Percentiles rank a stretch among this genome's conserved stretches.
Conservation (phyloP, 2,113 vertebrate genomes). For the Nasalis larvatus region DNA sequence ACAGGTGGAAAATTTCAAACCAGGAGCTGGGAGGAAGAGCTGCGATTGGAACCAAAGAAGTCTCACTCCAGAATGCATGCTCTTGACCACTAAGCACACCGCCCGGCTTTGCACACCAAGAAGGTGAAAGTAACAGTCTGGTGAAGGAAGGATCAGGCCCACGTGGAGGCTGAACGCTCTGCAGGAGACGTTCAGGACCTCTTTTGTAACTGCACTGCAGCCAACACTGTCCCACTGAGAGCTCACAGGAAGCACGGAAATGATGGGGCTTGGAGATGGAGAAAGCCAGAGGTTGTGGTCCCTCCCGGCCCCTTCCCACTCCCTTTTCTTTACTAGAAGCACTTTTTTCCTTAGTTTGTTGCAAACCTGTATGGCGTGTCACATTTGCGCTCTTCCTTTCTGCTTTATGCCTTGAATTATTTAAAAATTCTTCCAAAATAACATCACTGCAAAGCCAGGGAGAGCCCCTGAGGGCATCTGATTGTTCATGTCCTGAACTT, state of each 20-base stretch:
- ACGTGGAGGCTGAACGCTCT: background rate
- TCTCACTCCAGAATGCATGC: background rate
- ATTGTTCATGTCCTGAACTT: background rate
- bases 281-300: background rate
- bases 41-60: background rate
- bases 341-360: background rate
- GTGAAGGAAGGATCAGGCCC: rapidly evolving
- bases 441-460: background rate
- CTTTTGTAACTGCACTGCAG: background rate
- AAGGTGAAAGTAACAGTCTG: background rate
- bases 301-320: background rate
- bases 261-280: background rate
- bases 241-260: background rate
- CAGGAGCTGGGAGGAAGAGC: background rate
- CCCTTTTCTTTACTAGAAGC: background rate
- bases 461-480: background rate
- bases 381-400: background rate
- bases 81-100: background rate
- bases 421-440: background rate
- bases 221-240: background rate
- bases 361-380: background rate
- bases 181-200: background rate
- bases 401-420: background rate
- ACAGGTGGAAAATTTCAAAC: background rate
- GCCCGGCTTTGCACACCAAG: background rate